Base-by-base conservation (phyloP, 2,113 vertebrate genomes). In the Columba livia region DNA sequence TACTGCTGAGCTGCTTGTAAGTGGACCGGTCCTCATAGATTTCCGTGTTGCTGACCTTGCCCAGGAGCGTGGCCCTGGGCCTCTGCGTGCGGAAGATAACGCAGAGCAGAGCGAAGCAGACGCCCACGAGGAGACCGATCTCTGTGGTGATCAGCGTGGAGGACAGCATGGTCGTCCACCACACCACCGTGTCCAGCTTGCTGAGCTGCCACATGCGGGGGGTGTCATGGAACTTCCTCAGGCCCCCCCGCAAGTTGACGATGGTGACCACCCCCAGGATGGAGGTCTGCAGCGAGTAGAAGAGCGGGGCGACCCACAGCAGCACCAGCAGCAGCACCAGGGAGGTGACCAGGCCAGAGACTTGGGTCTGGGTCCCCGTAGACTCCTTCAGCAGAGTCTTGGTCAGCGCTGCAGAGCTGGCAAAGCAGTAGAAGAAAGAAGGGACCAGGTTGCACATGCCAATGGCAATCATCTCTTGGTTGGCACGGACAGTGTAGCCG, bases 251-350 rank as follows among this genome's bases (percentile, higher is more conserved):
- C 61, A 99, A 98, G 96, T 99, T 99, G 53, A 98, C 98, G 23
- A 99, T 97, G 15, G 99, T 99, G 87, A 99, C 98, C 78, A 98
- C 98, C 0, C 98, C 99, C 57, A 99, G 90, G 40, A 99, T 98
- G 47, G 98, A 99, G 40, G 51, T 97, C 53, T 97, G 97, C 6
- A 97, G 85, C 0, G 93, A 97, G 80, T 96, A 97, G 85, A 98
- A 98, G 57, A 98, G 97, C 0, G 96, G 96, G 3, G 96, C 79
- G 9, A 98, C 89, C 94, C 96, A 97, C 77, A 98, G 90, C 83
- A 44, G 86, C 84, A 97, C 97, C 15, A 97, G 90, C 65, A 98
- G 93, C 83, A 97, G 88, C 53, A 97, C 96, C 72, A 93, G 26
- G 6, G 97, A 97, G 54, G 94, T 97, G 87, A 98, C 75, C 69